A percentile compares a stretch with the other conserved stretches of the same genome.
phyloP scores from a whole-genome alignment of 2,888 invertebrate species.

The Melanostoma scalare region DNA sequence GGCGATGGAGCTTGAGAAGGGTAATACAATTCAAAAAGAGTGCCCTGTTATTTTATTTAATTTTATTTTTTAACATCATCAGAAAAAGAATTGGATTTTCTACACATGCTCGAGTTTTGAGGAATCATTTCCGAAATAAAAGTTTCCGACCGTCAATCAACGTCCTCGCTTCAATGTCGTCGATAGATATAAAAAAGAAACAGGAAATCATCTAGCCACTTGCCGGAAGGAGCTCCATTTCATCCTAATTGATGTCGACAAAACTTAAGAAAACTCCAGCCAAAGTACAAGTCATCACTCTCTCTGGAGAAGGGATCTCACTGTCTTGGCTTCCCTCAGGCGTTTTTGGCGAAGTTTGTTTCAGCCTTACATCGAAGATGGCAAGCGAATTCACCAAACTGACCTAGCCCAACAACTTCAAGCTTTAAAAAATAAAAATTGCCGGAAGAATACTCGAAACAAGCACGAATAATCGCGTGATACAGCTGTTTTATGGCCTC shows the following conservation, averaged over 20 bases:
- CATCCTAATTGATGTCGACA: too few relatives aligned
- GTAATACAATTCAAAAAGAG: background rate
- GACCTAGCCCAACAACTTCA: too few relatives aligned
- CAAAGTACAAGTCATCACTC: too few relatives aligned
- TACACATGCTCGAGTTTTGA: background rate
- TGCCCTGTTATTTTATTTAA: background rate
- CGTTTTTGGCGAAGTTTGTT: too few relatives aligned
- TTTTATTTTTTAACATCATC: background rate
- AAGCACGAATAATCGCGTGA: constrained; percentile 1
- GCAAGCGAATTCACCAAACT: too few relatives aligned
- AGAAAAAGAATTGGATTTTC: background rate
- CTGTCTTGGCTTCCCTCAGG: too few relatives aligned
- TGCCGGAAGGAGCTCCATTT: too few relatives aligned
- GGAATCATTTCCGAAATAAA: background rate
- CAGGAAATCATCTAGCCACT: background rate
- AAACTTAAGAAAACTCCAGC: too few relatives aligned
- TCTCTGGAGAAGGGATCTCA: too few relatives aligned
- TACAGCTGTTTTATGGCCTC: background rate
- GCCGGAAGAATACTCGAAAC: background rate
- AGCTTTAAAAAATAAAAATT: too few relatives aligned
- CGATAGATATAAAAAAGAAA: background rate
- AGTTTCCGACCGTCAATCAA: constrained; percentile 1
- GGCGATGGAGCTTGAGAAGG: background rate
- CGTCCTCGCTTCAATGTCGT: background rate
- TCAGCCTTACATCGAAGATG: too few relatives aligned